Percentiles rank a stretch among this genome's conserved stretches.
Conservation (phyloP, 1,140 invertebrate genomes). For the Helicorthomorpha holstii region DNA sequence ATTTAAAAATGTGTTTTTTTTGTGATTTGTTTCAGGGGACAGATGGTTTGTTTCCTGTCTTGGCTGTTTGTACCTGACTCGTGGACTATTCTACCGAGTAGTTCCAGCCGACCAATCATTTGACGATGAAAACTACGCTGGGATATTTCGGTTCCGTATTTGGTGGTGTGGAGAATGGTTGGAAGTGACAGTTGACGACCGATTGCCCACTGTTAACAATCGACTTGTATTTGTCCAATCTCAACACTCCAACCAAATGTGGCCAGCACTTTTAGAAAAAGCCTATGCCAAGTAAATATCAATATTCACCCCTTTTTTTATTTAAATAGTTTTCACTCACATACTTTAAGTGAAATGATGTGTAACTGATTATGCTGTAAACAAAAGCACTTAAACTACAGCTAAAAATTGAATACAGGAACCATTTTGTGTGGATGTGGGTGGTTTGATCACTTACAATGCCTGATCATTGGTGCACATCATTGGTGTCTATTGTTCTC, state of each 20-base stretch:
- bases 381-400: no score
- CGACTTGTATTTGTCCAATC: conserved; percentile 83
- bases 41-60: conserved; percentile 79
- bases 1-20: no score
- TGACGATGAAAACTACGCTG: conserved; percentile 40
- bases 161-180: conserved; percentile 96
- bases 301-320: no score
- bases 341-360: no score
- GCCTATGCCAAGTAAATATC: conserved; percentile 87
- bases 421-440: no score
- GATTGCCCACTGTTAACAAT: conserved; percentile 81
- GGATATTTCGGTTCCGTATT: conserved; percentile 79
- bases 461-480: no score
- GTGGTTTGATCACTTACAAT: no score
- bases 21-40: conserved; percentile 45
- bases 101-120: conserved; percentile 88
- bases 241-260: conserved; percentile 71
- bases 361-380: no score
- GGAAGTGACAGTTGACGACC: conserved; percentile 82
- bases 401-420: no score
- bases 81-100: conserved; percentile 83
- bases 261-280: conserved; percentile 91
- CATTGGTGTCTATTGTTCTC: no score
- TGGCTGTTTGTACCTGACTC: conserved; percentile 62
- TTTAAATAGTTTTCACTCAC: no score